These are phyloP conservation scores for Cryptoblepharus egeriae DNA, from an alignment of 2,797 vertebrate species.

Conservation along the genomic window DNA sequence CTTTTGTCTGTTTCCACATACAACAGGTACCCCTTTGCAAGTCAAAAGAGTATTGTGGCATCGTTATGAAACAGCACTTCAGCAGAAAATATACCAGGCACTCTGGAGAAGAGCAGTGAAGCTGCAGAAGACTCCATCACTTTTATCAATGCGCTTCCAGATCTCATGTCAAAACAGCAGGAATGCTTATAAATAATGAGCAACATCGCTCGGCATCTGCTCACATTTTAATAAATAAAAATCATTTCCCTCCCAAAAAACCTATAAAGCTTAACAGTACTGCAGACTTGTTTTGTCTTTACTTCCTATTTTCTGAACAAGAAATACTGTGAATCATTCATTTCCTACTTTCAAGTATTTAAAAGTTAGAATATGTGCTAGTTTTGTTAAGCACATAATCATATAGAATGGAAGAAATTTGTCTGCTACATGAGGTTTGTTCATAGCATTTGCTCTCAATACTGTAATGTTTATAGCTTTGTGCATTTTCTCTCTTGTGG, in stretches of 20 bases:
- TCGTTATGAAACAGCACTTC: slow-evolving; percentile 68
- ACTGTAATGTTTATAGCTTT: not conserved
- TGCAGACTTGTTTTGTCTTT: slow-evolving; percentile 36
- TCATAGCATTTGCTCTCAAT: not conserved
- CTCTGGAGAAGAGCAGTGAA: slow-evolving; percentile 61
- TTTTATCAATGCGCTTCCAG: slow-evolving; percentile 66
- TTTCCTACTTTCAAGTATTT: slow-evolving; percentile 24
- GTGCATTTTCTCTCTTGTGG: not conserved
- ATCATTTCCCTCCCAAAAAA: slow-evolving; percentile 19
- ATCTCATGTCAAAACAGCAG: slow-evolving; percentile 52
- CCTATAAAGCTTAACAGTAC: slow-evolving; percentile 23
- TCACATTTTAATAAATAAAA: slow-evolving; percentile 63
- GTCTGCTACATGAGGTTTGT: not conserved
- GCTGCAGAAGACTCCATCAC: slow-evolving; percentile 63
- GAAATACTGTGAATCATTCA: not conserved
- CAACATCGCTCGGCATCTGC: slow-evolving; percentile 40
- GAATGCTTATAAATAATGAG: slow-evolving; percentile 64
- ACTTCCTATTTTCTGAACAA: slow-evolving; percentile 23
- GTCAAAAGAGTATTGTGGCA: slow-evolving; percentile 46
- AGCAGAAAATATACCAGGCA: slow-evolving; percentile 54
- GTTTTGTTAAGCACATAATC: not conserved
- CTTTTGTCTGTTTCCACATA: slow-evolving; percentile 33
- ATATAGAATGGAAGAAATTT: not conserved
- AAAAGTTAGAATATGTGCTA: not conserved
- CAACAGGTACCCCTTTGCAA: slow-evolving; percentile 57